These are phyloP conservation scores for Camponotus pennsylvanicus DNA, from an alignment of 1,140 invertebrate genomes.

Conservation along the genomic window DNA sequence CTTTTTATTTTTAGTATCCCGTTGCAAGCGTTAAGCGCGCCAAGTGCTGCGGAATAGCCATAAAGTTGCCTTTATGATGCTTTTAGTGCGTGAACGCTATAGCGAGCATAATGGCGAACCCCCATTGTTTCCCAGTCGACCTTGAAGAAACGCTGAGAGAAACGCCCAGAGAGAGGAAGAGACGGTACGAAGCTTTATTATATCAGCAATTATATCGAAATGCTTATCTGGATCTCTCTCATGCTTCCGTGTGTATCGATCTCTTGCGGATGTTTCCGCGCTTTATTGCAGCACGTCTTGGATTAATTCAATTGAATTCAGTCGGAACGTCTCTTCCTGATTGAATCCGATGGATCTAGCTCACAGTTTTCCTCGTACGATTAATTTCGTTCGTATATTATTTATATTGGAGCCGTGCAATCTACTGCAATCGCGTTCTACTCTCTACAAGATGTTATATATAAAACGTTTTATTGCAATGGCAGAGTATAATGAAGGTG, in stretches of 20 bases:
- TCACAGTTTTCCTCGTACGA: neutral
- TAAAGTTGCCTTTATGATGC: slow-evolving; percentile 29
- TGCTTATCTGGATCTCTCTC: neutral
- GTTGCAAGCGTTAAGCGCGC: slow-evolving; percentile 13
- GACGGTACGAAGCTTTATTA: slow-evolving; percentile 30
- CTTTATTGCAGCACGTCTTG: slow-evolving; percentile 15
- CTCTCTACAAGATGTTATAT: neutral
- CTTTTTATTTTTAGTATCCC: slow-evolving; percentile 45
- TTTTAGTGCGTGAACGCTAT: slow-evolving; percentile 12
- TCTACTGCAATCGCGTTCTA: neutral
- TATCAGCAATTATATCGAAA: slow-evolving; percentile 27
- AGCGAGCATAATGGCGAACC: neutral
- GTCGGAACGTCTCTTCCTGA: slow-evolving; percentile 2
- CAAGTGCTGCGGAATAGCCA: slow-evolving; percentile 16
- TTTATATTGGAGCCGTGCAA: slow-evolving; percentile 5
- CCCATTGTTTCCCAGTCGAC: slow-evolving; percentile 31
- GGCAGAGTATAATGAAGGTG: neutral
- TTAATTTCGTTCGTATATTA: slow-evolving; percentile 38
- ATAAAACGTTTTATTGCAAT: slow-evolving; percentile 21
- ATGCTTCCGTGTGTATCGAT: slow-evolving; percentile 19
- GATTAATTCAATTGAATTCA: slow-evolving; percentile 55
- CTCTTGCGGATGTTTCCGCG: slow-evolving; percentile 4
- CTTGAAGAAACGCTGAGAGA: neutral
- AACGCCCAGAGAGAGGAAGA: neutral
- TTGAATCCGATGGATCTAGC: slow-evolving; percentile 16